Evolutionary conservation across 1,140 invertebrate genomes (phyloP), one percentile per base, ranked within the genome.

Genomic region (Octopus bimaculoides): DNA sequence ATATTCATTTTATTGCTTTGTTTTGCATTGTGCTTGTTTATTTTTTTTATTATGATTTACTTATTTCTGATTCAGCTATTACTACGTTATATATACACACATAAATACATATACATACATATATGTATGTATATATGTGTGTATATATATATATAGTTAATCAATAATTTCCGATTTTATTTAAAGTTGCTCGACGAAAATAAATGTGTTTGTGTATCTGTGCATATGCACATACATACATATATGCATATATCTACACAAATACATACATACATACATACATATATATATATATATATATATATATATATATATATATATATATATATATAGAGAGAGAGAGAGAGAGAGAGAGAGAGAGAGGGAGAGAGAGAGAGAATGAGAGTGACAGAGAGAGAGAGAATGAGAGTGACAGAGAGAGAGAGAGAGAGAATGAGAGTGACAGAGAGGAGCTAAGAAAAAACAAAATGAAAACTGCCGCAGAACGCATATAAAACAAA

Each of bases 51-150:
- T 41, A 41, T 41, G 1, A 61, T 61, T 61, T 9, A 9, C 17
- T 61, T 4, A 12, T 61, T 61, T 61, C 9, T 12, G 17, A 61
- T 61, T 61, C 56, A 17, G 4, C 17, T 61, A 17, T 17, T 61
- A 17, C 56, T 2, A 12, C 56, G 56, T 9, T 61, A 61, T 61
- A 61, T 61, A 61, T 61, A 61, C 17, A 17, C 4, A 61, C 56
- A 61, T 12, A 61, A 12, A 61, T 0, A 61, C 17, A 61, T 61
- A 61, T 77, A 52, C 53, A n/a, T 54, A 52, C 14, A n/a, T 77
- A 52, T 54, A n/a, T 77, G 12, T 79, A 77, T 79, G 73, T 79
- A 77, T 79, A 66, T 79, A 55, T 77, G 73, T 79, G 56, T 79
- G 52, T 52, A 77, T 20, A 20, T 79, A 55, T 79, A 52, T 79